Base-by-base conservation (phyloP, 2,797 vertebrate species). In the Danionella dracula region DNA sequence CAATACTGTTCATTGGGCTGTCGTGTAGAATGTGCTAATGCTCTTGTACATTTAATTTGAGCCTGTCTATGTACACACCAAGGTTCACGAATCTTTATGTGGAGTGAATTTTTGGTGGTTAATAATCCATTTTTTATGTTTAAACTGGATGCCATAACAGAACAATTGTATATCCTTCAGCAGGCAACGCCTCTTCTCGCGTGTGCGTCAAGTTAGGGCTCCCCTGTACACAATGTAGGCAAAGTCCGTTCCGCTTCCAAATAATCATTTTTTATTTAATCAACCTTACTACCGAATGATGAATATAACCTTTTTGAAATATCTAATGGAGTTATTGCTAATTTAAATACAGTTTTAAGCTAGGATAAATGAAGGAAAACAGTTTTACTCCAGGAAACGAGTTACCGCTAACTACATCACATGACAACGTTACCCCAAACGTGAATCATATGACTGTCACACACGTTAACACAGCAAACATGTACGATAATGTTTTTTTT, bases 1-100 rank as follows among this genome's bases (percentile, higher is more conserved):
- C 90, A 91, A 78, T 68, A 88, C 9, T 83, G 82, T 13, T 90
- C 78, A 11, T 76, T 77, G 12, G 79, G 66, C 1, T 73, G 76
- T 0, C 35, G 13, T 0, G 74, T 27, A 1, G 80, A 59, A 69
- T 74, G 70, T 40, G 64, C 63, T 4, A 78, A 72, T 2, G 78
- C 12, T 54, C 86, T 75, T 27, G 77, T 61, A 37, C 70, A 73
- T 60, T 51, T 79, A 0, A 80, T 32, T 6, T 71, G 79, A 1
- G 70, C 45, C n/a, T 55, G 50, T 29, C 64, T 76, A 1, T 51
- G 76, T 1, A 65, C 0, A 15, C 66, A 59, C 2, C 58, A 35
- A 7, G 42, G 7, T 23, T 10, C 20, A 5, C 76, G 71, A 1
- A 64, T 34, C 4, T 48, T 71, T 8, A 45, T 62, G 12, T 50